Percentiles rank a stretch among this genome's conserved stretches.
Evolutionary conservation across 2,888 invertebrate genomes (phyloP).

Genomic region (Calliopum simillimum): DNA sequence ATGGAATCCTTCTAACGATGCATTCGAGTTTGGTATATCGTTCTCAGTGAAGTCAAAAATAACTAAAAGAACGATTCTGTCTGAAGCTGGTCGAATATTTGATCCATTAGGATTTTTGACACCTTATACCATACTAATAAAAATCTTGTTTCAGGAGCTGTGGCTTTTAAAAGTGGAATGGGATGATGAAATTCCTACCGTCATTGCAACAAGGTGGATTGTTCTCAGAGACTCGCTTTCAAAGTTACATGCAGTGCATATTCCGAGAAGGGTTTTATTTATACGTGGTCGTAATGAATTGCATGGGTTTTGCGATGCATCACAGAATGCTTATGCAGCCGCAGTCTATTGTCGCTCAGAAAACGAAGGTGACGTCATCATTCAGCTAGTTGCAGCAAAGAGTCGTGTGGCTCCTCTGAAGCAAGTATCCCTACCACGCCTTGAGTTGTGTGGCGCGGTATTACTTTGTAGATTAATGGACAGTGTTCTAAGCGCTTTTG

Average conservation of each 20-base stretch:
- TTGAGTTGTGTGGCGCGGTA: neutral
- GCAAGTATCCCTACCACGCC: neutral
- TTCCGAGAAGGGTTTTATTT: neutral
- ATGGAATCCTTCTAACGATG: conserved; percentile 16
- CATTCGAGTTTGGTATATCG: conserved; percentile 16
- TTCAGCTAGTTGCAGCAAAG: conserved; percentile 2
- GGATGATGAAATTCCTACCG: conserved; percentile 41
- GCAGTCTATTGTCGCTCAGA: conserved; percentile 11
- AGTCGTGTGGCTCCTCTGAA: neutral
- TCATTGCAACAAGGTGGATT: conserved; percentile 7
- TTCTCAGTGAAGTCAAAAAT: neutral
- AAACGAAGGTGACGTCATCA: neutral
- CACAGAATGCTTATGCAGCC: conserved; percentile 2
- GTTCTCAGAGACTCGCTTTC: neutral
- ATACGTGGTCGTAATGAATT: neutral
- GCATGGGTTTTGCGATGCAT: conserved; percentile 13
- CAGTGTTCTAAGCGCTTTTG: neutral
- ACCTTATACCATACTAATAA: conserved; percentile 44
- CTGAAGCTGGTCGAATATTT: conserved; percentile 38
- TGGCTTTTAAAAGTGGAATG: conserved; percentile 48
- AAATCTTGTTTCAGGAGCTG: conserved; percentile 48
- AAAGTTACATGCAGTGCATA: neutral
- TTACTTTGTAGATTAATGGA: neutral
- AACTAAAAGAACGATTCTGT: conserved; percentile 10
- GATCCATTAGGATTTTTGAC: conserved; percentile 47